A percentile compares a stretch with the other conserved stretches of the same genome.
Evolutionary conservation across 2,113 vertebrate genomes (phyloP).

Genomic region (Protobothrops flavoviridis): DNA sequence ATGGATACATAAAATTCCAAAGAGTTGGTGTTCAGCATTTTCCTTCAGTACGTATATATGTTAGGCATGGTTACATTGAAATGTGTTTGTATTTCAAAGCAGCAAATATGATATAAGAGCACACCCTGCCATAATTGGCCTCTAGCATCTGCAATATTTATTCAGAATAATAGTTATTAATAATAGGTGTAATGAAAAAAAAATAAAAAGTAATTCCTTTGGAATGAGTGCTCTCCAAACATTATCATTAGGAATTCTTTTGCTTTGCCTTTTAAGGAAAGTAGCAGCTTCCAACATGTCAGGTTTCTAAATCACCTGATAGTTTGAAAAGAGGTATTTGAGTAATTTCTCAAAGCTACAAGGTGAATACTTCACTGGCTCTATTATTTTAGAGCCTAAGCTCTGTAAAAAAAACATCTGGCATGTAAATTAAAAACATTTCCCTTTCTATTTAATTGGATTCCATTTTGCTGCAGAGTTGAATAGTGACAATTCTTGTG

Average conservation of each 20-base stretch:
- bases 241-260: constrained; percentile 15
- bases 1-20: neutral
- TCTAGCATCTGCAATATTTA: constrained; percentile 3
- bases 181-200: neutral
- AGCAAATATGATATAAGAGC: neutral
- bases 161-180: neutral
- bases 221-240: constrained; percentile 12
- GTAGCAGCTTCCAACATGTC: neutral
- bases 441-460: constrained; percentile 6
- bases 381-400: constrained; percentile 16
- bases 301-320: constrained; percentile 21
- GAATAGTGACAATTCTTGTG: neutral
- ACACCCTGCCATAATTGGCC: neutral
- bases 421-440: constrained; percentile 31
- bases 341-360: constrained; percentile 33
- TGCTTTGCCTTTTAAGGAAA: constrained; percentile 22
- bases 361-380: constrained; percentile 12
- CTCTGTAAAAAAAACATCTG: constrained; percentile 11
- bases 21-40: constrained; percentile 9
- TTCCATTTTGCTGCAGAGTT: constrained; percentile 39
- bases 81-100: neutral
- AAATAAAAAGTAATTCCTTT: constrained; percentile 17
- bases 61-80: constrained; percentile 9
- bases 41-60: neutral
- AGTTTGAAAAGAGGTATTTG: constrained; percentile 25